These are phyloP conservation scores for Phainopepla nitens DNA, from an alignment of 2,113 vertebrate species.

Conservation along the genomic window DNA sequence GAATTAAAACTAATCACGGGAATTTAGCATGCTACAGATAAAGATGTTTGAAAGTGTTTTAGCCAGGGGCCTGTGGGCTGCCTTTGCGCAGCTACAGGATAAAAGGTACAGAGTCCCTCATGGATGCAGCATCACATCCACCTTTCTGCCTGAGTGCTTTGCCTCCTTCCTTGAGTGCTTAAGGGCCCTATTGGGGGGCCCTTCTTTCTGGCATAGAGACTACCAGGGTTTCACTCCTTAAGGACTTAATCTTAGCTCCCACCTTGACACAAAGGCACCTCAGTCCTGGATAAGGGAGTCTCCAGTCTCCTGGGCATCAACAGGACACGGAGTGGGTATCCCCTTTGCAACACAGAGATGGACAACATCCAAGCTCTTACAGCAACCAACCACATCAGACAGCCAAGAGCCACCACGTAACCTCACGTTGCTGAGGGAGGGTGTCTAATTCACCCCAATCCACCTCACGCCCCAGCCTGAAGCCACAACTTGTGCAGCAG, in stretches of 20 bases:
- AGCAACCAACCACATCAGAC: neutral
- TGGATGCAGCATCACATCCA: neutral
- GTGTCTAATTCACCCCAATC: neutral
- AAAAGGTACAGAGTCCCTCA: neutral
- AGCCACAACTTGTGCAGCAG: neutral
- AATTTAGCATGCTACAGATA: neutral
- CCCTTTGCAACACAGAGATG: neutral
- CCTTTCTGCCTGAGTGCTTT: neutral
- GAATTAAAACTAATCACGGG: slow-evolving; percentile 40
- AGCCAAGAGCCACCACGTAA: neutral
- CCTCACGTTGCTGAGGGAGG: fast-evolving
- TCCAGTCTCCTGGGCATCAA: fast-evolving
- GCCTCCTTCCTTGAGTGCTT: neutral
- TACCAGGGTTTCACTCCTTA: neutral
- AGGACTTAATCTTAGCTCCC: neutral
- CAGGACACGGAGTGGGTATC: neutral
- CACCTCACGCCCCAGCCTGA: neutral
- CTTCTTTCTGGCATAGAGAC: neutral
- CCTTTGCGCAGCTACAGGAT: neutral
- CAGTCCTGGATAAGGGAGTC: neutral
- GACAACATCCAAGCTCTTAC: neutral
- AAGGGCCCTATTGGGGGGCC: neutral
- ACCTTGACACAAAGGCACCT: neutral
- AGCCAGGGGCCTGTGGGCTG: neutral
- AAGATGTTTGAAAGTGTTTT: slow-evolving; percentile 17